phyloP scores from a whole-genome alignment of 2,797 vertebrate genomes.

The Tiaroga cobitis region DNA sequence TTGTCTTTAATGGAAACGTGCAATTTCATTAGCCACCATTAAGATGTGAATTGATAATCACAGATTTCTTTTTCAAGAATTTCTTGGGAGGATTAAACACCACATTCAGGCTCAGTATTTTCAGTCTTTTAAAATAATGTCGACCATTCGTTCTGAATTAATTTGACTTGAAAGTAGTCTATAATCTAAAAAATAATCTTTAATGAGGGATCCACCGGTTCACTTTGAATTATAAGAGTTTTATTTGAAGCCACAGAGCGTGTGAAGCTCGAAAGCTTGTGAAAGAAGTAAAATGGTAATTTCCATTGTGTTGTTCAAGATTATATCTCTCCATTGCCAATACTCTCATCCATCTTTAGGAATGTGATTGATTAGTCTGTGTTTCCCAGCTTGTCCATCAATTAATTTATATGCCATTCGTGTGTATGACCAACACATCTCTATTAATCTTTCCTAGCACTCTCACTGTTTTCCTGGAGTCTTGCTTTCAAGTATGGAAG shows the following conservation, averaged over 20 bases:
- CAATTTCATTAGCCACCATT: slow-evolving; percentile 40
- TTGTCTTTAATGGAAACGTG: slow-evolving; percentile 29
- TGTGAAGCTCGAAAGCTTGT: slow-evolving; percentile 17
- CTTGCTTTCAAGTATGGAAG: slow-evolving; percentile 34
- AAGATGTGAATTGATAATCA: slow-evolving; percentile 36
- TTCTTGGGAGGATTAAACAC: slow-evolving; percentile 10
- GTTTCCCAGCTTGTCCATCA: slow-evolving; percentile 39
- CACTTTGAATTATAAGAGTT: background rate
- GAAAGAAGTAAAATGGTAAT: slow-evolving; percentile 19
- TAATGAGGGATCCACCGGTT: slow-evolving; percentile 14
- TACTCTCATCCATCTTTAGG: slow-evolving; percentile 45
- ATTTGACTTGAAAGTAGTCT: slow-evolving; percentile 8
- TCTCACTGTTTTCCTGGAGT: slow-evolving; percentile 40
- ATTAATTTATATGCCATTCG: slow-evolving; percentile 45
- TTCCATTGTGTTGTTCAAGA: slow-evolving; percentile 32
- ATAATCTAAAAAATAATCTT: background rate
- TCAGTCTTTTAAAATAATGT: slow-evolving; percentile 17
- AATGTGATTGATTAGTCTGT: slow-evolving; percentile 45
- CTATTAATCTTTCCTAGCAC: slow-evolving; percentile 45
- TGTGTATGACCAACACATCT: slow-evolving; percentile 46
- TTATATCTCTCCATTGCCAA: slow-evolving; percentile 35
- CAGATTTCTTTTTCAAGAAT: background rate
- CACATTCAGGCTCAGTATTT: background rate
- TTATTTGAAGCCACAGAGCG: background rate
- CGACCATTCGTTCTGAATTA: background rate